Evolutionary conservation across 2,113 vertebrate species (phyloP), one percentile per base, ranked within the genome.

Genomic region (Bubalus kerabau): DNA sequence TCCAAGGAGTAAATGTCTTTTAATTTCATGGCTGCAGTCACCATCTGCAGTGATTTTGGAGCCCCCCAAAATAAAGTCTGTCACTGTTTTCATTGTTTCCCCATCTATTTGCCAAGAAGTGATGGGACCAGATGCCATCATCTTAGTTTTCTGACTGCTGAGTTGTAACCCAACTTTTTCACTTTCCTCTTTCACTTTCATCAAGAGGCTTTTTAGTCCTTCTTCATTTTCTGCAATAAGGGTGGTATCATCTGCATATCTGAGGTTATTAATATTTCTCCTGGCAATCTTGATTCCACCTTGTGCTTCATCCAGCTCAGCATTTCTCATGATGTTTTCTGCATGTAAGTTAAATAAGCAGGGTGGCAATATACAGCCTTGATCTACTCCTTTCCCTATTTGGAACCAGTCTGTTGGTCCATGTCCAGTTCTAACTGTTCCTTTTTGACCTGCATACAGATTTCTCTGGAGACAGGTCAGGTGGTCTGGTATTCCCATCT

Each of bases 241-340:
- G 7, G 7, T 67, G 32, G 1, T n/a, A 0, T n/a, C 32, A 67
- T 19, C 62, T 67, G 62, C 62, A 19, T n/a, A n/a, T n/a, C 32
- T 67, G 32, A 67, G 16, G 16, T 67, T n/a, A 67, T n/a, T 67
- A 32, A 67, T 67, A 67, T 67, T n/a, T 67, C 32, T 17, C 7
- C 8, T 1, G 0, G 16, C 16, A 67, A 67, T 67, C 62, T 67
- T 67, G 32, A 67, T 19, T 67, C 62, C 15, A 67, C 3, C 62
- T 67, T n/a, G 62, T 67, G 62, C 7, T 9, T 32, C 32, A 1
- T 67, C 32, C 3, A 67, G 62, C 16, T 32, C 32, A 67, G 62
- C 3, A 0, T 17, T 64, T 17, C 16, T 17, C 62, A 17, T 64
- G 62, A 64, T n/a, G 7, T n/a, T 19, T 3, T 19, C 32, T n/a